Evolutionary conservation across 2,113 vertebrate genomes (phyloP).

Genomic region (Aegotheles bennettii): DNA sequence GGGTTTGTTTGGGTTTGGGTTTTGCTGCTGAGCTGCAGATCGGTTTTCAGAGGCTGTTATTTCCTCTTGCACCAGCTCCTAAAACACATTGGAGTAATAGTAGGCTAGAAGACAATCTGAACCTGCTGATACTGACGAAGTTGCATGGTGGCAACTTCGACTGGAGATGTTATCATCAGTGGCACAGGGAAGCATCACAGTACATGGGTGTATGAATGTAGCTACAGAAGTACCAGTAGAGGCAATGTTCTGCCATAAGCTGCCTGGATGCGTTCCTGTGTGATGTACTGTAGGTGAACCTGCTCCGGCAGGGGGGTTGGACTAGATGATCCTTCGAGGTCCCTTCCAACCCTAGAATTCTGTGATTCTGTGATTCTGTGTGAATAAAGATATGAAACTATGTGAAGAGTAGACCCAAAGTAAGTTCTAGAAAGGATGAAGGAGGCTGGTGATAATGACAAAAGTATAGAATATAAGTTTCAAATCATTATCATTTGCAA

Average conservation of each 20-base stretch:
- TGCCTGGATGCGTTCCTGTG: no score
- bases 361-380: no score
- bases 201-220: neutral
- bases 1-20: neutral
- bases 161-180: neutral
- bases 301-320: no score
- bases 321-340: no score
- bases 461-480: neutral
- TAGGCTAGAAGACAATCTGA: neutral
- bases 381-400: neutral
- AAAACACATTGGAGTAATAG: neutral
- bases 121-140: neutral
- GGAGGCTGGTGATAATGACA: neutral
- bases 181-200: neutral
- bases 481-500: neutral
- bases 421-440: neutral
- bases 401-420: neutral
- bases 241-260: neutral
- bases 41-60: neutral
- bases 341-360: no score
- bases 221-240: neutral
- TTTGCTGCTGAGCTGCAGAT: neutral
- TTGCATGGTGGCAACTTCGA: neutral
- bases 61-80: neutral
- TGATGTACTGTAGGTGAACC: no score